Conservation (phyloP, 2,888 invertebrate genomes). For the Anodontia alba region DNA sequence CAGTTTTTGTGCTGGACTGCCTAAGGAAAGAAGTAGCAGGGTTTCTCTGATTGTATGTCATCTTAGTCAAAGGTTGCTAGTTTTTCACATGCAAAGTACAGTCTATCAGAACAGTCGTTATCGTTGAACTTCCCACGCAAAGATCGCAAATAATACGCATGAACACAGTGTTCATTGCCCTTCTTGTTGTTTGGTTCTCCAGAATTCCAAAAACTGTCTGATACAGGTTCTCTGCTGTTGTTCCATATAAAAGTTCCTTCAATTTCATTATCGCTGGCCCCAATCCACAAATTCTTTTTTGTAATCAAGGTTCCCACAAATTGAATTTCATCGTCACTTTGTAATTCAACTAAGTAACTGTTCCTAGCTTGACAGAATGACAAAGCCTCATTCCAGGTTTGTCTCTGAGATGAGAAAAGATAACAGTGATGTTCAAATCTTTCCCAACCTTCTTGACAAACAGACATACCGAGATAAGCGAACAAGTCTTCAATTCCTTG, state of each 20-base stretch:
- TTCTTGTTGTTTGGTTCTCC: background rate
- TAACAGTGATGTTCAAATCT: background rate
- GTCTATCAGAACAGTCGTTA: no score
- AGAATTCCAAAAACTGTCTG: background rate
- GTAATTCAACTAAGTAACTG: background rate
- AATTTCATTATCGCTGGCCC: background rate
- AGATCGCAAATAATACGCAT: background rate
- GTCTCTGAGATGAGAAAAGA: background rate
- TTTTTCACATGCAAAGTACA: no score
- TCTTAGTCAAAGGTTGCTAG: no score
- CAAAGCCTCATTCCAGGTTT: background rate
- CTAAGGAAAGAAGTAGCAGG: no score
- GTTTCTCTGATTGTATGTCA: no score
- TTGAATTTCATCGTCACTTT: background rate
- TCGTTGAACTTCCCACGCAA: background rate
- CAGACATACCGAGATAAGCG: background rate
- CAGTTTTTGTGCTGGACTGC: no score
- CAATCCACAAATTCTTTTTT: background rate
- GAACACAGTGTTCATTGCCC: background rate
- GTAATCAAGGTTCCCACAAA: background rate
- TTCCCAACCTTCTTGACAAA: background rate
- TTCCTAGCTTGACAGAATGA: background rate
- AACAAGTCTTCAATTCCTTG: background rate
- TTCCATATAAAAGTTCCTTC: background rate
- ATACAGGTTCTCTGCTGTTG: background rate